Evolutionary conservation across 2,797 vertebrate genomes (phyloP), one percentile per base, ranked within the genome.

Genomic region (Sparus aurata): DNA sequence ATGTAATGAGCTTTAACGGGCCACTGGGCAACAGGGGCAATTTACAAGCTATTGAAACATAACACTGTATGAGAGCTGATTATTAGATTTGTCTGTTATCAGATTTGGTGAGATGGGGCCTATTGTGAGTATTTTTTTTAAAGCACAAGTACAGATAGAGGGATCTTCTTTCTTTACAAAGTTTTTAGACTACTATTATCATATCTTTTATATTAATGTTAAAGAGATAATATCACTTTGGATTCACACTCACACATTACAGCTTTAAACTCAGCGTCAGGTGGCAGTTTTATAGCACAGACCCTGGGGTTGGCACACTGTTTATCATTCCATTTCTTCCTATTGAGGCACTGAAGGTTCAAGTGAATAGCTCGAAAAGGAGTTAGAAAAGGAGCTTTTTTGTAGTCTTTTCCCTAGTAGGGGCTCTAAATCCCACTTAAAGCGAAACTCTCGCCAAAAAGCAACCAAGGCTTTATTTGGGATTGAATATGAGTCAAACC

Each of bases 1-100:
- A 61, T 52, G 84, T 84, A 77, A 86, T 85, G 75, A 60, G 64
- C 62, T 67, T 49, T 89, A 90, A 91, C 91, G 83, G 86, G 54
- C 15, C 52, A 63, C 68, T 34, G 59, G 71, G 69, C 1, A 17
- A 55, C 9, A 20, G n/a, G 41, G 22, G 30, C 23, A 1, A 61
- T 58, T 72, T 63, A 55, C 60, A 69, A 22, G 62, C 65, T 77
- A 27, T 12, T 30, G 86, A 83, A 85, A 88, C 57, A 22, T 22
- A 45, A 67, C 59, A 30, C 80, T 49, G 60, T 20, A 20, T 34
- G 5, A 73, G 59, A 45, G 53, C 5, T 5, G 52, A 43, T 85
- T 17, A 85, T 86, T 83, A 67, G 66, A 81, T 88, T 75, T n/a
- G 71, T 57, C 10, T 22, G 72, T 79, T 34, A 34, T 34, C 79